These are phyloP conservation scores for Papilio aristodemus DNA, from an alignment of 1,140 invertebrate species.

Conservation along the genomic window DNA sequence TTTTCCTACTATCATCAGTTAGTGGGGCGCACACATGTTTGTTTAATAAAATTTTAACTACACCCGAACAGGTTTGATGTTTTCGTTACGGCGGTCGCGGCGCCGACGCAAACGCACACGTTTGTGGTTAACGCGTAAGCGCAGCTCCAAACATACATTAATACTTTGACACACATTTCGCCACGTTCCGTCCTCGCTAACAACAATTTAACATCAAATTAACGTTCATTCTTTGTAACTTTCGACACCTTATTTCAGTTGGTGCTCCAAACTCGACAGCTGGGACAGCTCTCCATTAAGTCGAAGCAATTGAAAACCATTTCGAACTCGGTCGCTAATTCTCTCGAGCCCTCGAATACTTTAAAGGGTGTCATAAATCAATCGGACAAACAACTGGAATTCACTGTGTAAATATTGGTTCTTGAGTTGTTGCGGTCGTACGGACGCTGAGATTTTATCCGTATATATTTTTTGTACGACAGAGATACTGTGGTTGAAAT, in stretches of 20 bases:
- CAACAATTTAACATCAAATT: constrained; percentile 44
- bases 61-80: constrained; percentile 59
- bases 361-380: constrained; percentile 53
- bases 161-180: constrained; percentile 64
- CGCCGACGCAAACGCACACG: constrained; percentile 48
- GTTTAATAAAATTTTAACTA: constrained; percentile 62
- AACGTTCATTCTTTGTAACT: constrained; percentile 33
- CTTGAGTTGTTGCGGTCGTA: constrained; percentile 27
- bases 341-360: constrained; percentile 40
- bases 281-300: constrained; percentile 30
- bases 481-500: constrained; percentile 51
- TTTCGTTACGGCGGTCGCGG: constrained; percentile 51
- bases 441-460: constrained; percentile 42
- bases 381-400: constrained; percentile 44
- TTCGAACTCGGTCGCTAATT: constrained; percentile 50
- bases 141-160: constrained; percentile 52
- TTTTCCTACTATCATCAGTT: constrained; percentile 58
- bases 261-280: constrained; percentile 9
- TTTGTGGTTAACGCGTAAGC: constrained; percentile 67
- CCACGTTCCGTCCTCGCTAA: constrained; percentile 40
- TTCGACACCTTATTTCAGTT: constrained; percentile 40
- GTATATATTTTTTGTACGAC: constrained; percentile 40
- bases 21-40: constrained; percentile 58
- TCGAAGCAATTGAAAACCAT: constrained; percentile 45
- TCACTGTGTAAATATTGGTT: constrained; percentile 57